Evolutionary conservation across 1,140 invertebrate genomes (phyloP).

Genomic region (Brachionus koreanus): DNA sequence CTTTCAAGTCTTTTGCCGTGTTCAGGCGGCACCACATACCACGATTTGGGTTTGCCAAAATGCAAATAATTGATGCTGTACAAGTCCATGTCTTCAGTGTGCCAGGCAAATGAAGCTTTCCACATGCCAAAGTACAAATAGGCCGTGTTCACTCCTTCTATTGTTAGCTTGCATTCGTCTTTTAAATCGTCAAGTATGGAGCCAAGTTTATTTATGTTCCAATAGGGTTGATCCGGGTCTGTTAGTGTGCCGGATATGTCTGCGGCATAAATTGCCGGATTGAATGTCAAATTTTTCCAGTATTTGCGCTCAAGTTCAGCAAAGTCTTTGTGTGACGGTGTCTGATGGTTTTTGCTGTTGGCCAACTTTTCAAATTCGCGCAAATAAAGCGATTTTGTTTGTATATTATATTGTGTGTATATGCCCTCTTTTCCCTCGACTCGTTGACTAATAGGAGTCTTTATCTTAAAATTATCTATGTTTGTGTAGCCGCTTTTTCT

Average conservation of each 20-base stretch:
- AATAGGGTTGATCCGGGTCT: slow-evolving; percentile 70
- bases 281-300: slow-evolving; percentile 71
- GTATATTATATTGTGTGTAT: slow-evolving; percentile 86
- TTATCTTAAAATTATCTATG: slow-evolving; percentile 57
- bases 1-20: slow-evolving; percentile 86
- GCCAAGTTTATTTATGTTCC: slow-evolving; percentile 90
- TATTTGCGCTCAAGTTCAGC: slow-evolving; percentile 93
- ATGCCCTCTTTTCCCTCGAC: slow-evolving; percentile 84
- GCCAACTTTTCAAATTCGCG: slow-evolving; percentile 82
- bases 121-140: slow-evolving; percentile 99
- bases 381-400: slow-evolving; percentile 83
- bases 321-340: slow-evolving; percentile 80
- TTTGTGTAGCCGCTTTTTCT: slow-evolving; percentile 77
- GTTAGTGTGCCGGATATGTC: slow-evolving; percentile 92
- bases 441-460: slow-evolving; percentile 76
- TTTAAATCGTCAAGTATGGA: slow-evolving; percentile 90
- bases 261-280: slow-evolving; percentile 56
- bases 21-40: slow-evolving; percentile 88
- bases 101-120: slow-evolving; percentile 99
- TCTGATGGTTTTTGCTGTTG: slow-evolving; percentile 67
- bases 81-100: slow-evolving; percentile 98
- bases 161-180: slow-evolving; percentile 89
- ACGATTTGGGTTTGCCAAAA: slow-evolving; percentile 89
- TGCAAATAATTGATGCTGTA: slow-evolving; percentile 99
- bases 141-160: slow-evolving; percentile 95